A percentile compares a stretch with the other conserved stretches of the same genome.
Evolutionary conservation across 2,888 invertebrate species (phyloP).

Genomic region (Plemyria rubiginata): DNA sequence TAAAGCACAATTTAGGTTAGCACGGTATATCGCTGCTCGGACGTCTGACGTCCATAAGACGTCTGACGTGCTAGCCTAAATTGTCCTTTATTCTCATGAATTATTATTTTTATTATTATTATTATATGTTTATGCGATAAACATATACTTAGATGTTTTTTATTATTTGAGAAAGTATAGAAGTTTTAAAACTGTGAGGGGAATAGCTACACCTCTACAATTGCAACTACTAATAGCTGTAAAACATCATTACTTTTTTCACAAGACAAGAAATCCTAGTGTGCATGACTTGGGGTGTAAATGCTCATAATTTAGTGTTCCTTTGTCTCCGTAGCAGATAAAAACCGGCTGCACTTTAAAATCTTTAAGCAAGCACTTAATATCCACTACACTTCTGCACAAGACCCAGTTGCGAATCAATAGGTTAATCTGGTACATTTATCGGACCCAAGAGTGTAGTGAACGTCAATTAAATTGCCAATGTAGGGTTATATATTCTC

Average conservation of each 20-base stretch:
- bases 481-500: constrained; percentile 39
- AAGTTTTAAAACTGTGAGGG: too few species aligned
- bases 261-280: background rate
- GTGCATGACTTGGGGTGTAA: background rate
- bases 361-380: constrained; percentile 33
- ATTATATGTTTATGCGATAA: too few species aligned
- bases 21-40: too few species aligned
- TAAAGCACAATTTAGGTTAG: too few species aligned
- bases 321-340: constrained; percentile 6
- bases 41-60: too few species aligned
- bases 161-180: too few species aligned
- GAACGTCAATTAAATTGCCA: constrained; percentile 46
- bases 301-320: background rate
- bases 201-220: background rate
- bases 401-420: constrained; percentile 40
- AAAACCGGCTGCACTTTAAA: constrained; percentile 14
- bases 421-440: constrained; percentile 50
- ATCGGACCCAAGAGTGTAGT: constrained; percentile 49
- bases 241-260: background rate
- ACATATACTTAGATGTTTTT: too few species aligned
- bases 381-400: constrained; percentile 30
- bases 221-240: background rate
- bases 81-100: too few species aligned
- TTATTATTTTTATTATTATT: too few species aligned
- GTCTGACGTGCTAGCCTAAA: too few species aligned